A percentile compares a stretch with the other conserved stretches of the same genome.
phyloP scores from a whole-genome alignment of 2,113 vertebrate species.

The Todiramphus saurophagus region DNA sequence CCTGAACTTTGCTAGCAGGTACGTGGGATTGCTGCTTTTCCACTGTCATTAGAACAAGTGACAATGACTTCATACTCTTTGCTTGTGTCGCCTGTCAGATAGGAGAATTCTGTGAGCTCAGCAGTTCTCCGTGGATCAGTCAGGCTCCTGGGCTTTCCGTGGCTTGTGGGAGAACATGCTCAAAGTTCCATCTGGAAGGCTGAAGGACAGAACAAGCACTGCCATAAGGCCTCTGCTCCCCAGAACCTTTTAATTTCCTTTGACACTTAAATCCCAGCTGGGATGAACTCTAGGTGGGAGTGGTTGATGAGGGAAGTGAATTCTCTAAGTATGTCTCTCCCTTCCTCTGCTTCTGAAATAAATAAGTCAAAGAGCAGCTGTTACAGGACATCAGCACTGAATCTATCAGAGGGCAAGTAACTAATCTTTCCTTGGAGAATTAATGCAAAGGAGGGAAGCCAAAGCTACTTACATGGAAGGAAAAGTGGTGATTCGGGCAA shows the following conservation, averaged over 20 bases:
- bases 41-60: neutral
- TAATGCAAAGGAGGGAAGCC: neutral
- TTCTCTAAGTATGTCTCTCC: neutral
- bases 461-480: neutral
- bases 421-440: neutral
- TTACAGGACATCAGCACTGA: neutral
- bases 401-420: neutral
- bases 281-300: neutral
- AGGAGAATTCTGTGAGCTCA: neutral
- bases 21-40: neutral
- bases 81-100: neutral
- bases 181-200: neutral
- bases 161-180: neutral
- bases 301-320: neutral
- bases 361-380: neutral
- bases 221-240: neutral
- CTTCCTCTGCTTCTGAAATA: neutral
- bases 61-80: neutral
- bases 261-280: slow-evolving; percentile 30
- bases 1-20: neutral
- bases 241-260: slow-evolving; percentile 41
- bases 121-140: neutral
- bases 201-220: neutral
- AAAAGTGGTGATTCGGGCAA: neutral
- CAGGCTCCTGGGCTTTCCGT: neutral